These are phyloP conservation scores for Astyanax mexicanus DNA, from an alignment of 2,797 vertebrate genomes.

Conservation along the genomic window DNA sequence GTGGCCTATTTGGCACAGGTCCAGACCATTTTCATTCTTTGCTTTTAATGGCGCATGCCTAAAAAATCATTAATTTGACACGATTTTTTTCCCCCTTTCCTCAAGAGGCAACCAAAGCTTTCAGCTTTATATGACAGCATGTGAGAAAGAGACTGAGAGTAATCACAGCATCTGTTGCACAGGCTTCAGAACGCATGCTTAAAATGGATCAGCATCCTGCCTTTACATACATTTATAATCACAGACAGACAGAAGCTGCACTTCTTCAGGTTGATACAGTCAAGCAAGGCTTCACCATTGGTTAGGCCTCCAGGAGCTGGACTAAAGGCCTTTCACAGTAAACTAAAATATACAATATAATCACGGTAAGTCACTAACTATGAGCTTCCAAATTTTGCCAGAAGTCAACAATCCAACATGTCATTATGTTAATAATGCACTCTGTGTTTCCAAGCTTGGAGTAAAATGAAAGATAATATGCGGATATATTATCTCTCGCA, in stretches of 20 bases:
- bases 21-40: conserved; percentile 46
- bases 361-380: no score
- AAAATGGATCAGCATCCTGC: not conserved
- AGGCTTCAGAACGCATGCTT: not conserved
- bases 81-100: conserved; percentile 14
- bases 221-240: no score
- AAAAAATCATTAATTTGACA: conserved; percentile 43
- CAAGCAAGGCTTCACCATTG: no score
- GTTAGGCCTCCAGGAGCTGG: no score
- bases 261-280: conserved; percentile 15
- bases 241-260: conserved; percentile 18
- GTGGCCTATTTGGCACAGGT: conserved; percentile 44
- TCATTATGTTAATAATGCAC: no score
- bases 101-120: conserved; percentile 39
- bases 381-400: no score
- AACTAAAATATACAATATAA: no score
- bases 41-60: conserved; percentile 33
- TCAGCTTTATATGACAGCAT: conserved; percentile 37
- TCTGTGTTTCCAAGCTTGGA: no score
- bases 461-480: no score
- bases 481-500: no score
- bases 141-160: not conserved
- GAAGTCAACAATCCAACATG: no score
- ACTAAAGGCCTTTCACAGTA: no score
- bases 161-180: conserved; percentile 2